Base-by-base conservation (phyloP, 2,113 vertebrate species). In the Isichthys henryi region DNA sequence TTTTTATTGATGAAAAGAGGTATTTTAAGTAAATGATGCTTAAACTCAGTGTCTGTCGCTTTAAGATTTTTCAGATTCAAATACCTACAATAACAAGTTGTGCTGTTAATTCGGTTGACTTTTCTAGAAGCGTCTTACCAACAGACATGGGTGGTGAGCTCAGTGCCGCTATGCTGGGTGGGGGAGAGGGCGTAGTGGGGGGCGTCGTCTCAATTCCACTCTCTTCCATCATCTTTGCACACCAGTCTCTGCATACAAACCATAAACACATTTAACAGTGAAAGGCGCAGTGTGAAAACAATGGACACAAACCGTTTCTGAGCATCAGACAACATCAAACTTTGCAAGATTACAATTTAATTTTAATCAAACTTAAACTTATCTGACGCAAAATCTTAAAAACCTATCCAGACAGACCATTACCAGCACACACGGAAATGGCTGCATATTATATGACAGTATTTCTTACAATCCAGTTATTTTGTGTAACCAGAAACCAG, bases 151-250 rank as follows among this genome's bases (percentile, higher is more conserved):
- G 92, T 0, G 95, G 86, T 5, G 93, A n/a, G 19, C 94, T 80
- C 17, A 89, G 82, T 3, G 92, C 1, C 0, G 92, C 91, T 8
- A 91, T 52, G 35, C 86, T 92, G 35, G 89, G 84, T 48, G 92
- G 94, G 21, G 94, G 95, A 1, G 96, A 95, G 0, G 98, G 98
- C 0, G 96, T 98, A n/a, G 94, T 93, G 2, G 98, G 98, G 0
- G 98, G 98, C 0, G 98, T 98, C 0, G 96, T 97, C 94, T 99
- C 98, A 94, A 98, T 97, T 90, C 97, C 97, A 89, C 97, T 99
- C 94, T 99, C 98, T 97, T 99, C 98, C 98, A 99, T 99, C 98
- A 99, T 99, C 93, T 97, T 98, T 88, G 90, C 88, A 92, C 0
- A 5, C 31, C 88, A 77, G 85, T 87, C 50, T 2, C 94, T 95